Percentiles rank a stretch among this genome's conserved stretches.
These are phyloP conservation scores for Ochropleura plecta DNA, from an alignment of 2,888 invertebrate species.

Conservation along the genomic window DNA sequence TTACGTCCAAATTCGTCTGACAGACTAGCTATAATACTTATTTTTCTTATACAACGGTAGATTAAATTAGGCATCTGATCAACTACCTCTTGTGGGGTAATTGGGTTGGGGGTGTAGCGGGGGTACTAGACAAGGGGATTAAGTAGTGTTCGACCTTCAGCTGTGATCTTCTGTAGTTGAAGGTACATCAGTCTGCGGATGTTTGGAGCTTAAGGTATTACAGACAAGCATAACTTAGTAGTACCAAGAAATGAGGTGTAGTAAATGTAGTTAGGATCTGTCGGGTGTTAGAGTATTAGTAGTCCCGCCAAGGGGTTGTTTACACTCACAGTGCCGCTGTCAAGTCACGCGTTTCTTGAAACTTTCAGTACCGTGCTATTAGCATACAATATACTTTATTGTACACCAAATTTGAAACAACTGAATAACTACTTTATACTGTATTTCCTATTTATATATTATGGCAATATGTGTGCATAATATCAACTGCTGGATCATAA, in stretches of 20 bases:
- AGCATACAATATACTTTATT: too few relatives aligned
- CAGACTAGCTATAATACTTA: conserved; percentile 30
- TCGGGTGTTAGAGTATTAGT: neutral
- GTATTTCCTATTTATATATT: too few relatives aligned
- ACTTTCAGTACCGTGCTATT: neutral
- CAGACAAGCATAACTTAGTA: conserved; percentile 4
- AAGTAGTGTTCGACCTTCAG: conserved; percentile 39
- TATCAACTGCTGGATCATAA: too few relatives aligned
- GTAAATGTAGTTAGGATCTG: neutral
- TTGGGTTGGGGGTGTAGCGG: conserved; percentile 6
- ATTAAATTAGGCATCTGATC: conserved; percentile 58
- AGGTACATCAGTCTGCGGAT: neutral
- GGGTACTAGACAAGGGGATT: conserved; percentile 24
- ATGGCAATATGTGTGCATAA: too few relatives aligned
- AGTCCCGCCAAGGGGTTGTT: neutral
- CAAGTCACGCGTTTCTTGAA: neutral
- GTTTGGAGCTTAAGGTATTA: conserved; percentile 27
- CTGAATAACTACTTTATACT: too few relatives aligned
- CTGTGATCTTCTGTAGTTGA: conserved; percentile 11
- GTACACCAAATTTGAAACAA: too few relatives aligned
- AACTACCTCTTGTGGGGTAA: conserved; percentile 44
- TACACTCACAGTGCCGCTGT: neutral
- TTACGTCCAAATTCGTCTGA: conserved; percentile 33
- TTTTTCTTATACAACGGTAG: conserved; percentile 21
- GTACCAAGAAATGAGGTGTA: neutral